Evolutionary conservation across 2,797 vertebrate genomes (phyloP).

Genomic region (Xenentodon cancila): DNA sequence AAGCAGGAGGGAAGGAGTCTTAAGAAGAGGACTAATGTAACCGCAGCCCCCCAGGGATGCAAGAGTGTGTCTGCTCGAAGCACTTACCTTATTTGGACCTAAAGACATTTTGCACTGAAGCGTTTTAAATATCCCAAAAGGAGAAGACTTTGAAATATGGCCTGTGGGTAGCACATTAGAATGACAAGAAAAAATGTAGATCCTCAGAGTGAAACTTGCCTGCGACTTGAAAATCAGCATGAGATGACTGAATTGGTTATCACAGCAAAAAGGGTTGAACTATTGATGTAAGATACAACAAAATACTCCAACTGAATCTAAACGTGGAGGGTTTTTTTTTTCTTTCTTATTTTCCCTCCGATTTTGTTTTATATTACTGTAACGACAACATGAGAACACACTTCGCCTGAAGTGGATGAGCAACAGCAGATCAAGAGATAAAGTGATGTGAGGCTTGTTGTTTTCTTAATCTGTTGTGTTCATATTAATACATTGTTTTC

Average conservation of each 20-base stretch:
- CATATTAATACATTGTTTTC: slow-evolving; percentile 51
- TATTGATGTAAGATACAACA: slow-evolving; percentile 17
- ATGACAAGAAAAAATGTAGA: slow-evolving; percentile 70
- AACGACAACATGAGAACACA: slow-evolving; percentile 42
- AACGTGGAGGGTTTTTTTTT: background rate
- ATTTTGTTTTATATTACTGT: slow-evolving; percentile 28
- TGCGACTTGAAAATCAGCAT: slow-evolving; percentile 54
- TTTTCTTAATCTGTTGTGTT: slow-evolving; percentile 54
- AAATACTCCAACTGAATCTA: slow-evolving; percentile 31
- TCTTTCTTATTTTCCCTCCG: background rate
- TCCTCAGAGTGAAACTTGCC: slow-evolving; percentile 65
- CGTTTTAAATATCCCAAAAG: slow-evolving; percentile 72
- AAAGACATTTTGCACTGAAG: slow-evolving; percentile 70
- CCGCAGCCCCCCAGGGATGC: slow-evolving; percentile 58
- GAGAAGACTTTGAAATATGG: slow-evolving; percentile 62
- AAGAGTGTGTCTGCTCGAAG: slow-evolving; percentile 69
- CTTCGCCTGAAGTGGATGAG: slow-evolving; percentile 32
- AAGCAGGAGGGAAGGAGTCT: slow-evolving; percentile 25
- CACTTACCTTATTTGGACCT: slow-evolving; percentile 71
- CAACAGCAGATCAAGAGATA: slow-evolving; percentile 43
- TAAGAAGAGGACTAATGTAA: slow-evolving; percentile 63
- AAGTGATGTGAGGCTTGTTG: slow-evolving; percentile 38
- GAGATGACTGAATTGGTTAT: slow-evolving; percentile 27
- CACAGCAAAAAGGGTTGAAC: slow-evolving; percentile 29
- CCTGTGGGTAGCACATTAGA: slow-evolving; percentile 69